A percentile compares a stretch with the other conserved stretches of the same genome.
Evolutionary conservation across 1,140 invertebrate species (phyloP).

Genomic region (Dinoponera quadriceps): DNA sequence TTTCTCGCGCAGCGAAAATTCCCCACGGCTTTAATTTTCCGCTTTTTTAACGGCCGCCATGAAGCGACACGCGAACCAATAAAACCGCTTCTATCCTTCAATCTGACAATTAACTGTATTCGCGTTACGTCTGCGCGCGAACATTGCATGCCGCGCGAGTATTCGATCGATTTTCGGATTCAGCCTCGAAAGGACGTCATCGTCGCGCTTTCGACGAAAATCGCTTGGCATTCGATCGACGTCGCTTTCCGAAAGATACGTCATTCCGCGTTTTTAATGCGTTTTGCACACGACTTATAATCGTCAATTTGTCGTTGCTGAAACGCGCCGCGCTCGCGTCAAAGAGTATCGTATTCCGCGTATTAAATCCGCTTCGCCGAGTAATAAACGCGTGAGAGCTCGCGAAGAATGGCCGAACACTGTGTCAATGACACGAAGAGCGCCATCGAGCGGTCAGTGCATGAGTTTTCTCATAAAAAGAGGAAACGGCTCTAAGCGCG

Average conservation of each 20-base stretch:
- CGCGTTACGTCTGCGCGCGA: background rate
- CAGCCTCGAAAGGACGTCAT: background rate
- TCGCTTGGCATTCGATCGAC: background rate
- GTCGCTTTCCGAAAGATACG: constrained; percentile 13
- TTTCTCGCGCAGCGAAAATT: background rate
- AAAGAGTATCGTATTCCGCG: background rate
- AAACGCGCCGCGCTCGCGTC: background rate
- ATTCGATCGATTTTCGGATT: constrained; percentile 19
- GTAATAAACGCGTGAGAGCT: background rate
- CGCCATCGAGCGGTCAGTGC: background rate
- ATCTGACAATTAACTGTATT: constrained; percentile 41
- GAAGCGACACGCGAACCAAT: background rate
- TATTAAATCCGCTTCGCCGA: background rate
- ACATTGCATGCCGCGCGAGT: background rate
- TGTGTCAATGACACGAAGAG: background rate
- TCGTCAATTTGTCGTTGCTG: constrained; percentile 8
- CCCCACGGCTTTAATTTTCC: background rate
- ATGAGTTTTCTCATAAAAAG: background rate
- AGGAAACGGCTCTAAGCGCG: background rate
- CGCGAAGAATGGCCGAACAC: background rate
- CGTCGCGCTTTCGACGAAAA: background rate
- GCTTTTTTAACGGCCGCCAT: background rate
- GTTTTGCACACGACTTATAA: constrained; percentile 2
- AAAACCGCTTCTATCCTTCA: constrained; percentile 15
- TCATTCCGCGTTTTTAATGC: no score